A percentile compares a stretch with the other conserved stretches of the same genome.
These are phyloP conservation scores for Phalacrocorax carbo DNA, from an alignment of 2,113 vertebrate species.

Conservation along the genomic window DNA sequence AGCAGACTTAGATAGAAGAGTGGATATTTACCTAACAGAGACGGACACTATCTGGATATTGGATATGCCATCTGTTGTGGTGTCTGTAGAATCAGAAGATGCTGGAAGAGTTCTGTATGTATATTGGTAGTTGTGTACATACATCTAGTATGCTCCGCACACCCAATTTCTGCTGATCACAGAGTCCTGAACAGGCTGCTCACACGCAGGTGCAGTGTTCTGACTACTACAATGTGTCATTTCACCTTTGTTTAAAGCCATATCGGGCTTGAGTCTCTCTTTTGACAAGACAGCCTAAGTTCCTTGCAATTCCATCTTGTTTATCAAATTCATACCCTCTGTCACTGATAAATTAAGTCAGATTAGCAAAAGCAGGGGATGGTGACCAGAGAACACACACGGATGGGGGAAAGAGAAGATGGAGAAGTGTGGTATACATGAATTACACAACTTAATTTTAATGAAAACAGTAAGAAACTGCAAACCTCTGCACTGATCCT, in stretches of 20 bases:
- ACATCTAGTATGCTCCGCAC: background rate
- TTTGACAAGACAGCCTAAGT: background rate
- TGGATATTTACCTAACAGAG: conserved; percentile 78
- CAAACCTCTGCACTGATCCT: background rate
- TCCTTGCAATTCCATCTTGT: background rate
- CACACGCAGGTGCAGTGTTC: background rate
- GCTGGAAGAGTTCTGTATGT: conserved; percentile 77
- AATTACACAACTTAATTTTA: background rate
- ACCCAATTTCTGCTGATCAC: background rate
- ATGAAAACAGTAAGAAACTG: background rate
- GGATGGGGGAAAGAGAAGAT: background rate
- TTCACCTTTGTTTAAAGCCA: background rate
- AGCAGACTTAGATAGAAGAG: conserved; percentile 71
- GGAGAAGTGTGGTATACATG: background rate
- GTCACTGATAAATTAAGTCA: background rate
- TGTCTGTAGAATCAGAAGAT: conserved; percentile 78
- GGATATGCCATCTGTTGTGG: conserved; percentile 70
- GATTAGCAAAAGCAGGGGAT: background rate
- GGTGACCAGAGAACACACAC: background rate
- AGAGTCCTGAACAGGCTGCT: background rate
- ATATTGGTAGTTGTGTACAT: background rate
- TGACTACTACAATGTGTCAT: background rate
- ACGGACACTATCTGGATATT: conserved; percentile 80
- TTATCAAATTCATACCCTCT: background rate
- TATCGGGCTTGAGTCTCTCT: background rate